Base-by-base conservation (phyloP, 2,797 vertebrate genomes). In the Catostomus latipinnis region DNA sequence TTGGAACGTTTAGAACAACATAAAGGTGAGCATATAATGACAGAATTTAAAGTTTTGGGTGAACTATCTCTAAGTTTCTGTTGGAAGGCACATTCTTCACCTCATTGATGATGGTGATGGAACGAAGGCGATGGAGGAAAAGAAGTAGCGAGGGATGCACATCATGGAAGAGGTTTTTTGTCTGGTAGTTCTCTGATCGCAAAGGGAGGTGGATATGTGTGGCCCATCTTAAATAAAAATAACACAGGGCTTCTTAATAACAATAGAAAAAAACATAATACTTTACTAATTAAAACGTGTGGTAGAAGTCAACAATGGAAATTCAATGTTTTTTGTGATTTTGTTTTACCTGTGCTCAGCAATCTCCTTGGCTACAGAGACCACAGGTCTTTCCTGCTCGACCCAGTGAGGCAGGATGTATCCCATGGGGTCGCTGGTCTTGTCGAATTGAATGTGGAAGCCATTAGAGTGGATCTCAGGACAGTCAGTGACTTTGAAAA, bases 331-430 rank as follows among this genome's bases (percentile, higher is more conserved):
- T 43, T 34, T 13, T 48, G n/a, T 61, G 11, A 1, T 48, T 11
- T 69, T 13, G 11, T 71, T 83, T 63, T 2, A 94, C 94, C 92
- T 93, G 76, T 89, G 86, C 18, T 84, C 88, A 12, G 82, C 77
- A 0, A 87, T 49, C 82, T 84, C 87, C n/a, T 74, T 82, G 62
- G 90, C 83, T 62, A 79, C 85, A 4, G 82, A 0, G 14, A 84
- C 84, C 71, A 94, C 71, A 6, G 85, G 86, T 67, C 88, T 89
- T 82, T 91, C 81, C 0, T 91, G 86, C 50, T 94, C 92, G 0
- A 82, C 83, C 94, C 94, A 95, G 88, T 95, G 94, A 10, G 94
- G 94, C 43, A 95, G 91, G 88, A 95, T 95, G 90, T 95, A 95
- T 83, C 94, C 94, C 92, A 93, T 94, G 63, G 94, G 93, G 60